Base-by-base conservation (phyloP, 2,888 invertebrate genomes). In the Timema cristinae region DNA sequence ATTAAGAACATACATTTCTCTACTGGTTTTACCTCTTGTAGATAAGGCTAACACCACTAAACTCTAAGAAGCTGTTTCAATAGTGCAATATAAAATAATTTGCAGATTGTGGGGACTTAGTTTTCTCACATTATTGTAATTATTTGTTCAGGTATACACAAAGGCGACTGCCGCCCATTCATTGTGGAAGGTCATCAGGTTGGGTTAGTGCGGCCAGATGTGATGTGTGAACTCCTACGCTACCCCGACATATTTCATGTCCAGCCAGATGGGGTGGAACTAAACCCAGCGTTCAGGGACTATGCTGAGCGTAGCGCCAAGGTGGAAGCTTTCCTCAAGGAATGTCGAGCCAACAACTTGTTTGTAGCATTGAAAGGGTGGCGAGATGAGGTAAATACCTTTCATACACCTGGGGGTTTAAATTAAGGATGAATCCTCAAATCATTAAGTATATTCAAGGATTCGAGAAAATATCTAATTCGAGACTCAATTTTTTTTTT, bases 171-270 rank as follows among this genome's bases (percentile, higher is more conserved):
- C 84, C 89, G 90, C 80, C 95, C 95, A 68, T 95, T 97, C 82
- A 86, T 94, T 77, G 92, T 96, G 69, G 93, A 92, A 80, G 94
- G 93, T 71, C 91, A 91, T 80, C 94, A 95, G 86, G 93, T 97
- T 72, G 97, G 97, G 74, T 85, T 96, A 75, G 89, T 97, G 77
- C 88, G 92, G 77, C 90, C 92, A 70, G 91, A 95, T 85, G 91
- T 96, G 72, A 87, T 92, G 84, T 90, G 90, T 82, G 89, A 93
- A 80, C 85, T 96, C 74, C 84, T 89, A 76, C 88, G 89, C 82
- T 93, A 91, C 82, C 94, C 95, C 63, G 91, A 94, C 86, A 90
- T 92, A 74, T 92, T 91, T 82, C 87, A 89, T 82, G 88, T 90
- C 78, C 88, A 89, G 75, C 86, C 89, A 8, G 88, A 89, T 78